A percentile compares a stretch with the other conserved stretches of the same genome.
These are phyloP conservation scores for Corythornis cristatus DNA, from an alignment of 2,113 vertebrate species.

Conservation along the genomic window DNA sequence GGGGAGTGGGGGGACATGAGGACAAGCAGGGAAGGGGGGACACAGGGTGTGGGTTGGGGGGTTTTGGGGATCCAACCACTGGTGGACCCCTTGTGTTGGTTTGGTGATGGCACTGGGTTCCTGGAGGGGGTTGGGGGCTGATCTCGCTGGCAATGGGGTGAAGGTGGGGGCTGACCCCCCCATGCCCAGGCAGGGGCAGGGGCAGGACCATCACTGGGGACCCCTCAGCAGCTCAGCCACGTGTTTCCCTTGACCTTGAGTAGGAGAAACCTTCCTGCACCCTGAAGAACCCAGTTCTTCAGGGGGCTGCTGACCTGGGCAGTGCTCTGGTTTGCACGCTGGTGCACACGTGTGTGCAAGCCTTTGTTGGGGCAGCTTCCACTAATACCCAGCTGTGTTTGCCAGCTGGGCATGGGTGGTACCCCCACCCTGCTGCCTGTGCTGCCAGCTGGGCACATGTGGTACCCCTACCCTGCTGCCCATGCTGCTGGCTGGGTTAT, in stretches of 20 bases:
- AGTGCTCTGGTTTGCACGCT: fast-evolving
- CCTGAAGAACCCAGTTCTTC: fast-evolving
- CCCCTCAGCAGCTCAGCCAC: not conserved
- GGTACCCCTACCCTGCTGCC: not conserved
- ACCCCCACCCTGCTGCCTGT: not conserved
- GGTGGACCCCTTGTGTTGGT: fast-evolving
- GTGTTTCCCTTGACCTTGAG: not conserved
- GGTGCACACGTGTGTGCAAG: not conserved
- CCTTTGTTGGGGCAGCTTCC: not conserved
- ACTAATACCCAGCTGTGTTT: not conserved
- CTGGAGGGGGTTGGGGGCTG: not conserved
- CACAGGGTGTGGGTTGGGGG: not conserved
- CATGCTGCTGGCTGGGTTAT: not conserved
- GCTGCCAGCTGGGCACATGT: not conserved
- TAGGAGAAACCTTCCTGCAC: not conserved
- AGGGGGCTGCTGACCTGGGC: not conserved
- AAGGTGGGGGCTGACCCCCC: not conserved
- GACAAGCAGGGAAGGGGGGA: not conserved
- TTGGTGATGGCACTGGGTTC: not conserved
- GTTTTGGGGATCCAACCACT: not conserved
- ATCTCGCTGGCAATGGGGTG: fast-evolving
- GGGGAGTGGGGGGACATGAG: not conserved
- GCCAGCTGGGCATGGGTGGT: not conserved
- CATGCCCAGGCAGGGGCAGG: fast-evolving
- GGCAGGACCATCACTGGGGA: not conserved